phyloP scores from a whole-genome alignment of 2,888 invertebrate genomes.

The Watsonalla binaria region DNA sequence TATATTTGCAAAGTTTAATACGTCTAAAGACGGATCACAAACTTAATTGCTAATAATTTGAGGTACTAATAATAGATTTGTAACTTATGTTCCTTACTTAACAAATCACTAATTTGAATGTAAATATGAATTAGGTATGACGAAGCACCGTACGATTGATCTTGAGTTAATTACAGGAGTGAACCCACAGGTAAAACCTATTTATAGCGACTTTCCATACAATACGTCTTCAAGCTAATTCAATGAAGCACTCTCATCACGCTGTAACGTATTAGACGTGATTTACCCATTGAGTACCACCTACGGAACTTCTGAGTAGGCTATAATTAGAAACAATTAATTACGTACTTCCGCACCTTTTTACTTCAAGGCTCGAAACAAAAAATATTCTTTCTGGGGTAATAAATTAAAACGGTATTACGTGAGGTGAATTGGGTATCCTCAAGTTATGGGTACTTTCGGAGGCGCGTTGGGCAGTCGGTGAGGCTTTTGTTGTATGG shows the following conservation, averaged over 20 bases:
- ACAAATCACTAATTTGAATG: no score
- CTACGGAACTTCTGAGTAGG: background rate
- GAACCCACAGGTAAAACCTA: no score
- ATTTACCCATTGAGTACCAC: background rate
- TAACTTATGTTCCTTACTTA: no score
- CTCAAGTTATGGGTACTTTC: background rate
- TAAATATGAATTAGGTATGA: no score
- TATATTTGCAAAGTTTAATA: no score
- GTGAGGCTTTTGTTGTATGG: conserved; percentile 38
- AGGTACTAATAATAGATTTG: no score
- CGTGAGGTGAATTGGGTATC: conserved; percentile 28
- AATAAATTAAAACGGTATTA: conserved; percentile 25
- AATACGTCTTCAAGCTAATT: background rate
- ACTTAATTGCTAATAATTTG: no score
- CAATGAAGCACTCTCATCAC: background rate
- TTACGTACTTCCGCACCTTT: background rate
- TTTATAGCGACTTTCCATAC: background rate
- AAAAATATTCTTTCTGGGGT: conserved; percentile 2
- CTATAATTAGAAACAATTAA: conserved; percentile 1
- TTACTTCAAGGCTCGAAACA: background rate
- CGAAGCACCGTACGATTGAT: no score
- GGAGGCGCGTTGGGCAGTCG: conserved; percentile 25
- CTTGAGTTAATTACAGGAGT: no score
- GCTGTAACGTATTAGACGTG: conserved; percentile 1
- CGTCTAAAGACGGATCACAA: no score